Evolutionary conservation across 2,888 invertebrate species (phyloP).

Genomic region (Ennomos fuscantarius): DNA sequence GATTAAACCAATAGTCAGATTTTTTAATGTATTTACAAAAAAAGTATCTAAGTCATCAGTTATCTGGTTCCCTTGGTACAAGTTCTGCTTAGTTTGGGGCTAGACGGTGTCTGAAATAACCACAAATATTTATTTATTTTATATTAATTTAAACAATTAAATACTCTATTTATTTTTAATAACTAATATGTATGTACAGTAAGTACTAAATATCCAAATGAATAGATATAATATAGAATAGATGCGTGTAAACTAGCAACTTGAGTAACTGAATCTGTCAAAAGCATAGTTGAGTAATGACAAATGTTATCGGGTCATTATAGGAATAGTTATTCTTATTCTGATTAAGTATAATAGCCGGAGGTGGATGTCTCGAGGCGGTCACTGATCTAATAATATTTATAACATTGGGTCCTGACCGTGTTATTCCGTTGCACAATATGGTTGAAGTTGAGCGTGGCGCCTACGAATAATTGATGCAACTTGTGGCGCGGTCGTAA

Average conservation of each 20-base stretch:
- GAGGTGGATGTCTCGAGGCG: slow-evolving; percentile 63
- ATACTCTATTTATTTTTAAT: too few relatives aligned
- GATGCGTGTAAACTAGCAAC: slow-evolving; percentile 31
- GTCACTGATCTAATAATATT: slow-evolving; percentile 63
- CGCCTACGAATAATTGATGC: slow-evolving; percentile 50
- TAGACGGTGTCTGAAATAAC: too few relatives aligned
- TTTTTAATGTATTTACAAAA: too few relatives aligned
- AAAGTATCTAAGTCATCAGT: too few relatives aligned
- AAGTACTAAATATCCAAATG: too few relatives aligned
- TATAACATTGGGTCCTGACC: slow-evolving; percentile 55
- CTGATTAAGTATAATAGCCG: slow-evolving; percentile 52
- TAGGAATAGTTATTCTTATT: slow-evolving; percentile 59
- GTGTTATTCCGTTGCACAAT: slow-evolving; percentile 66
- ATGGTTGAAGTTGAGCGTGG: slow-evolving; percentile 32
- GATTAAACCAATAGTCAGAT: too few relatives aligned
- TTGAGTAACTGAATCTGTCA: slow-evolving; percentile 35
- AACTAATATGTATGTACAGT: too few relatives aligned
- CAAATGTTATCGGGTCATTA: slow-evolving; percentile 50
- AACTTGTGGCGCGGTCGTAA: slow-evolving; percentile 31
- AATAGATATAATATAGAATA: too few relatives aligned
- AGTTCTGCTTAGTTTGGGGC: too few relatives aligned
- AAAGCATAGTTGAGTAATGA: slow-evolving; percentile 42
- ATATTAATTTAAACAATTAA: too few relatives aligned
- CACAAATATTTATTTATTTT: too few relatives aligned
- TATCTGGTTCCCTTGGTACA: too few relatives aligned